Evolutionary conservation across 2,888 invertebrate species (phyloP), one percentile per base, ranked within the genome.

Genomic region (Bombylius major): DNA sequence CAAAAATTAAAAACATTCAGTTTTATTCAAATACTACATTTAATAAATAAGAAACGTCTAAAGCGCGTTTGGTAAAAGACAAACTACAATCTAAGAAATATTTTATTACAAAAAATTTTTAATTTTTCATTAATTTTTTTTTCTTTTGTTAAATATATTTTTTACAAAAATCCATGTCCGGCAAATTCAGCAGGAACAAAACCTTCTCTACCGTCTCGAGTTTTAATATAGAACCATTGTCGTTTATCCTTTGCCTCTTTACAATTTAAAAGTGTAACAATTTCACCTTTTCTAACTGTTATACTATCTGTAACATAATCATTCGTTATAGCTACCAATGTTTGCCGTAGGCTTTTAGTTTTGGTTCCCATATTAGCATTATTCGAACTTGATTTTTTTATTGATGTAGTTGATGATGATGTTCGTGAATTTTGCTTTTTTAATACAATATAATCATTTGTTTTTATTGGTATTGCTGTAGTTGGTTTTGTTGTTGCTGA

Each of bases 151-250:
- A 42, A 42, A 11, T 42, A 5, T 42, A 11, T 42, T 11, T 42
- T 42, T 57, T 76, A 87, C 68, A 88, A 78, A 69, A 86, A 88
- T 23, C 88, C 87, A 70, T 88, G 83, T 5, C 87, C 88, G 50
- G 87, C 87, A 23, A 87, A 80, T 50, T 78, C 82, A 9, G 88
- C 85, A 0, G 89, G 89, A 63, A 89, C 88, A 64, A 85, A 87
- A 47, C 88, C 88, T 65, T 85, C 83, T 59, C 73, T 76, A 0
- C 87, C 87, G 62, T 84, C 83, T 59, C 80, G 79, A 62, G 82
- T 82, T 66, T 78, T 77, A 47, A 89, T 83, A 73, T 84, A 87
- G 70, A 88, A 88, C 88, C 88, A 89, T 57, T 87, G 86, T 1
- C 79, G 77, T 59, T 79, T 78, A 46, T 80, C 79, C 63, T 79